Base-by-base conservation (phyloP, 2,113 vertebrate species). In the Tapirus terrestris region DNA sequence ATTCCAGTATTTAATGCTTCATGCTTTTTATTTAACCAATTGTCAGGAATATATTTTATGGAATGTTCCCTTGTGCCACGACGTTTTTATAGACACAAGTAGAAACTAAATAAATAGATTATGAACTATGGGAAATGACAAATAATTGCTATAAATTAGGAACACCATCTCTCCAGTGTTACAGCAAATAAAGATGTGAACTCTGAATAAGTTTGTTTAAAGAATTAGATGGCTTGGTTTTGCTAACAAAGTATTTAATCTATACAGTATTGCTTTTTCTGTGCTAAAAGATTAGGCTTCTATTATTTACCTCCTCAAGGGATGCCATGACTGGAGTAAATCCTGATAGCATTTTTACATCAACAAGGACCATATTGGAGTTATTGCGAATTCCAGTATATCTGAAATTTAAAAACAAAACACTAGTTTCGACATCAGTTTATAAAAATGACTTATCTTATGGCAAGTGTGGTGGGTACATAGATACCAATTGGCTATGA, bases 341-440 rank as follows among this genome's bases (percentile, higher is more conserved):
- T 63, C 99, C 99, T 1, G 99, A 99, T 9, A 99, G 98, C 98
- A 99, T 98, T 97, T 98, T 98, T 79, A 99, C 91, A 0, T 99
- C 98, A 90, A 99, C 87, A 79, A 99, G 94, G 73, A 97, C 98
- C 98, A 98, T 98, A n/a, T 98, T 98, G 45, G 98, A 98, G 75
- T 93, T 8, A 0, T 25, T 76, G 39, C 92, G 98, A 36, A 60
- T 93, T 80, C 99, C 99, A 8, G 63, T 96, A 51, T 99, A 98
- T 77, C 98, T 99, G 92, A 96, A 92, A 94, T 70, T 68, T 70
- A 29, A 61, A 92, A 94, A 67, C 27, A 61, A 51, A 85, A 89
- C 5, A 70, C 7, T 65, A 29, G 20, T 51, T 65, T 63, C 60
- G 39, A 80, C 0, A 60, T 53, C 31, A 63, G 7, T 53, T 80